phyloP scores from a whole-genome alignment of 2,113 vertebrate species.

The Todiramphus saurophagus region DNA sequence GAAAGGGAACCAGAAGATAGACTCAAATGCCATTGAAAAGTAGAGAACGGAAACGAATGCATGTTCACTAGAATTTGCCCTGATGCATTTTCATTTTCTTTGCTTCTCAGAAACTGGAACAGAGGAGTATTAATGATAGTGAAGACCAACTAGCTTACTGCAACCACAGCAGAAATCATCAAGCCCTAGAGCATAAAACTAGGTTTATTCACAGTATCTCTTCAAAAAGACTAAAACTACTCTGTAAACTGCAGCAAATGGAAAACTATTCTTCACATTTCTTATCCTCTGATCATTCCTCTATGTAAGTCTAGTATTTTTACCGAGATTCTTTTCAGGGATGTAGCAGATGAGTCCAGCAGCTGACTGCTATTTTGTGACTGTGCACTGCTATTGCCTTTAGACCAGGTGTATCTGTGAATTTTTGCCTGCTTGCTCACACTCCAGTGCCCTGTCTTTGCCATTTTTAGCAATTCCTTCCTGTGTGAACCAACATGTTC shows the following conservation, averaged over 20 bases:
- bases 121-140: background rate
- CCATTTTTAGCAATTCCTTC: constrained; percentile 36
- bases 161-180: background rate
- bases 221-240: background rate
- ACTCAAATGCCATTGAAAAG: background rate
- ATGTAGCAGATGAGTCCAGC: background rate
- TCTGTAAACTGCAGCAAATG: background rate
- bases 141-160: background rate
- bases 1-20: background rate
- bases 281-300: background rate
- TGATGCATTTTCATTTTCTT: background rate
- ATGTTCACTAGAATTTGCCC: background rate
- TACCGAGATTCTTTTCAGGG: background rate
- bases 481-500: constrained; percentile 36
- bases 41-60: background rate
- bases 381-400: background rate
- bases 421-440: background rate
- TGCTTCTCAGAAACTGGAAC: background rate
- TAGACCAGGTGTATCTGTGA: background rate
- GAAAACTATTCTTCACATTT: background rate
- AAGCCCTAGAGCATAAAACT: background rate
- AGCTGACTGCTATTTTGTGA: background rate
- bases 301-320: background rate
- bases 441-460: background rate
- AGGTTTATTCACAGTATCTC: background rate